Percentiles rank a stretch among this genome's conserved stretches.
phyloP scores from a whole-genome alignment of 2,888 invertebrate genomes.

The Aelia acuminata region DNA sequence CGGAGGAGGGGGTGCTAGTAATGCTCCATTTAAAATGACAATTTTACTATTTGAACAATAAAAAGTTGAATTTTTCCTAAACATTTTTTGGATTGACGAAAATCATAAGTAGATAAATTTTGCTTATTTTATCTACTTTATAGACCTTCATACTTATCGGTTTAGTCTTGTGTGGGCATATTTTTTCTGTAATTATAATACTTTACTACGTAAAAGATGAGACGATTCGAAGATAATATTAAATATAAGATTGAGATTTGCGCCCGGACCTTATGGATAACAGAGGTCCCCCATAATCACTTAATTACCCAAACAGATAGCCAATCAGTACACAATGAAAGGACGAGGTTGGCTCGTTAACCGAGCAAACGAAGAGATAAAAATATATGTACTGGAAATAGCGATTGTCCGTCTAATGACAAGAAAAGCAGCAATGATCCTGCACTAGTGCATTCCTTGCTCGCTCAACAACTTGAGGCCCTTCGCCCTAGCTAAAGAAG shows the following conservation, averaged over 20 bases:
- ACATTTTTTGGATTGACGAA: no score
- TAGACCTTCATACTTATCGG: no score
- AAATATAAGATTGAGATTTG: neutral
- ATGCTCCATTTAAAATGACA: no score
- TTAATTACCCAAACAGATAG: neutral
- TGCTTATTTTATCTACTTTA: no score
- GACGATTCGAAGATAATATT: no score
- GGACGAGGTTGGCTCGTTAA: neutral
- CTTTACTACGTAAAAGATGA: no score
- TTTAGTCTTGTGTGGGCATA: no score
- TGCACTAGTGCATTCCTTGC: neutral
- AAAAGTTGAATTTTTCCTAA: no score
- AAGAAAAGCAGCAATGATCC: neutral
- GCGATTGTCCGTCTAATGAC: neutral
- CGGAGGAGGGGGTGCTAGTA: no score
- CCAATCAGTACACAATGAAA: neutral
- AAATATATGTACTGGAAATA: constrained; percentile 4
- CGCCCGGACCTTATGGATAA: neutral
- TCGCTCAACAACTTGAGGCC: neutral
- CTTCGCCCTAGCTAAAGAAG: neutral
- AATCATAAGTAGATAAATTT: no score
- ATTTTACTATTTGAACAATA: no score
- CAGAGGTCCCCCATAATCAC: neutral
- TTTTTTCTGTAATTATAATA: no score
- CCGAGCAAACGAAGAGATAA: neutral